Conservation (phyloP, 1,140 invertebrate genomes). For the Diorhabda carinulata region DNA sequence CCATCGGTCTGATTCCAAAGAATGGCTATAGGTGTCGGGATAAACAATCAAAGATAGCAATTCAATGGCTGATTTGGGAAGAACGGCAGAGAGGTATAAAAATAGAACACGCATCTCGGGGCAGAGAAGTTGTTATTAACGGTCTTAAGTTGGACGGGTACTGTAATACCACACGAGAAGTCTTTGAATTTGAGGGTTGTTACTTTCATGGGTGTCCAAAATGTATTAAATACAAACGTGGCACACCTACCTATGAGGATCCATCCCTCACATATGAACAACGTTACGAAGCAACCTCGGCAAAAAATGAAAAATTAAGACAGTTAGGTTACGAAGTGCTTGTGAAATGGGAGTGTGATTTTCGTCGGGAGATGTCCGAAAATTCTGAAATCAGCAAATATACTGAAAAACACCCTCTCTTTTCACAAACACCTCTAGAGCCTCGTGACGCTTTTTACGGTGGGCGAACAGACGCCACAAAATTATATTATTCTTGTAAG, state of each 20-base stretch:
- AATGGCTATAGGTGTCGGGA: background rate
- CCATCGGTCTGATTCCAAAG: too few species aligned
- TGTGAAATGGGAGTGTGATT: constrained; percentile 16
- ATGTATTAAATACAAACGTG: constrained; percentile 6
- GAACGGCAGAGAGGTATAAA: constrained; percentile 9
- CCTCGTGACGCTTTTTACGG: constrained; percentile 20
- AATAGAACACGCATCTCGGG: constrained; percentile 17
- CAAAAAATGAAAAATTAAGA: constrained; percentile 1
- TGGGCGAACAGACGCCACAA: constrained; percentile 18
- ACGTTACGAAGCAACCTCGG: background rate
- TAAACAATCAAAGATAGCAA: background rate
- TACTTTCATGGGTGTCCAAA: constrained; percentile 10
- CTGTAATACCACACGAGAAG: constrained; percentile 6
- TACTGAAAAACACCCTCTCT: background rate
- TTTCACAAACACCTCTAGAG: constrained; percentile 3
- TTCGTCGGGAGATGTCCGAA: background rate
- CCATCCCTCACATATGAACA: background rate
- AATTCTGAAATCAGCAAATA: constrained; percentile 7
- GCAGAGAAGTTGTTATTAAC: constrained; percentile 8
- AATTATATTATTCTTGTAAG: constrained; percentile 18
- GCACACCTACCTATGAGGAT: background rate
- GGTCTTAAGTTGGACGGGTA: constrained; percentile 18
- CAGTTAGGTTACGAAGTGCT: constrained; percentile 9
- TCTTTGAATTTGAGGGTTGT: constrained; percentile 13
- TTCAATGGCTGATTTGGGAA: constrained; percentile 6